These are phyloP conservation scores for Dascyllus trimaculatus DNA, from an alignment of 2,113 vertebrate genomes.

Conservation along the genomic window DNA sequence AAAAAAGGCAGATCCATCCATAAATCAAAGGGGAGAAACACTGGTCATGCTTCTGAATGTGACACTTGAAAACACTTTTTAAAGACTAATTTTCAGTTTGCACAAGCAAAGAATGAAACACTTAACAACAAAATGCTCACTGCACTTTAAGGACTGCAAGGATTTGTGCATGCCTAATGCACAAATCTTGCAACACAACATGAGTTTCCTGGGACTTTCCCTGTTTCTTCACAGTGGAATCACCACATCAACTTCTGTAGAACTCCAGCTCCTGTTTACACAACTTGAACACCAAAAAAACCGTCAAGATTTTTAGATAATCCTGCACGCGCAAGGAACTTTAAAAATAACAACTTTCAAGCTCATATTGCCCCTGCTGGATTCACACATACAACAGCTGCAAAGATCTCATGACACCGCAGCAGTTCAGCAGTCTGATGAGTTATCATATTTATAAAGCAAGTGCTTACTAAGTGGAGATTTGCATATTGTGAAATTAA, in stretches of 20 bases:
- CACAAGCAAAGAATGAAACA: background rate
- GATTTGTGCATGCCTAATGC: no score
- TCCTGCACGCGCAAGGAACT: background rate
- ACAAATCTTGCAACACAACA: slow-evolving; percentile 29
- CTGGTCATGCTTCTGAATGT: background rate
- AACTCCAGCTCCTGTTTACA: slow-evolving; percentile 5
- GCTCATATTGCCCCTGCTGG: no score
- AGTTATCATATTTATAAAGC: background rate
- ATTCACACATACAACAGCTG: no score
- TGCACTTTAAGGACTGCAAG: background rate
- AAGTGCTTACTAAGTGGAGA: background rate
- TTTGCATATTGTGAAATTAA: background rate
- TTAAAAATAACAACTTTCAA: background rate
- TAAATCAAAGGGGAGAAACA: no score
- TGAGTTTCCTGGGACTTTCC: slow-evolving; percentile 34
- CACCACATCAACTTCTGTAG: slow-evolving; percentile 8
- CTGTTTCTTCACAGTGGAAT: background rate
- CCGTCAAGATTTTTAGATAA: background rate
- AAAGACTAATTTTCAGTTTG: background rate
- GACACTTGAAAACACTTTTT: background rate
- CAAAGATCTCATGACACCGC: no score
- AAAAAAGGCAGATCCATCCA: background rate
- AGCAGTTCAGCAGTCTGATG: background rate
- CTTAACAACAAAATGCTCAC: background rate
- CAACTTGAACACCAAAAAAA: no score